Evolutionary conservation across 2,797 vertebrate species (phyloP), one percentile per base, ranked within the genome.

Genomic region (Protonibea diacanthus): DNA sequence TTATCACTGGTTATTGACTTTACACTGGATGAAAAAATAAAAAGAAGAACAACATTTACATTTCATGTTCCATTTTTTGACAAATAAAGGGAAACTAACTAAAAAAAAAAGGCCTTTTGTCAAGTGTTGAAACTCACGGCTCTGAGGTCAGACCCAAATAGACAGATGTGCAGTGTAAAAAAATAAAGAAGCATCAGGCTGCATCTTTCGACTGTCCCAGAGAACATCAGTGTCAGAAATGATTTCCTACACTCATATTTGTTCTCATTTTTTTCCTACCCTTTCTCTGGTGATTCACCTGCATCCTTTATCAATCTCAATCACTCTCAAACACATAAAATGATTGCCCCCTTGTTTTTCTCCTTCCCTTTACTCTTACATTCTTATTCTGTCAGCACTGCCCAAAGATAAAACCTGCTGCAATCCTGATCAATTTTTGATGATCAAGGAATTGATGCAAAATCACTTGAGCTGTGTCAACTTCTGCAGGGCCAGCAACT

Each of bases 1-100:
- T n/a, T 74, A 49, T 71, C 21, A 38, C 40, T 33, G 45, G 21
- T 29, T 72, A 64, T 69, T 76, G 44, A 77, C 65, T 77, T 66
- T 47, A 60, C 25, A 40, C 20, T n/a, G 20, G 27, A 67, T 79
- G 10, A 44, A 71, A 25, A 47, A 84, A 29, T 8, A 48, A 51
- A 27, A 21, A 63, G 25, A 14, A 18, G 20, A 23, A 13, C 23
- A 45, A 63, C 58, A 21, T 1, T 12, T 18, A 4, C 21, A 76
- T 53, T 57, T 25, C 4, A 2, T 33, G 42, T 47, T 38, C 6
- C 40, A 5, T 65, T 65, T 57, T 44, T 13, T 69, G 21, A 66
- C 18, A 58, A 44, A 71, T 1, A 27, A 8, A 33, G 8, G 64
- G 20, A 33, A 25, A 55, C 5, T 3, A 38, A 42, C 17, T 18